Evolutionary conservation across 2,797 vertebrate species (phyloP).

Genomic region (Lophius americanus): DNA sequence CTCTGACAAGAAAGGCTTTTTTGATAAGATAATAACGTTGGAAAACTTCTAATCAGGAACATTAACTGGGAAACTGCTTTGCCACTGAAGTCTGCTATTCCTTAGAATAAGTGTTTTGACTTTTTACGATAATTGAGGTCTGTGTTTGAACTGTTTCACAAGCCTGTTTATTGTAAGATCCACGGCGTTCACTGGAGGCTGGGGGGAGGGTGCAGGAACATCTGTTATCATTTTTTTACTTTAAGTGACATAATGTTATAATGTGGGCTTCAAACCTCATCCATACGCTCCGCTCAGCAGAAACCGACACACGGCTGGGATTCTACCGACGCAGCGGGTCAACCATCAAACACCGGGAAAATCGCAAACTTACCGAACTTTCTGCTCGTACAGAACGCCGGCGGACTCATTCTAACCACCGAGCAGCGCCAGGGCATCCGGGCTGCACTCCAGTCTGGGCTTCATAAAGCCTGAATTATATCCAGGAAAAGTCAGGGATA

Average conservation of each 20-base stretch:
- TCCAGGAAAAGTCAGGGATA: no score
- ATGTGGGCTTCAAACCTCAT: constrained; percentile 50
- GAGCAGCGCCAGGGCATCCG: constrained; percentile 20
- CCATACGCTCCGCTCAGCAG: constrained; percentile 47
- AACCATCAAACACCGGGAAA: constrained; percentile 73
- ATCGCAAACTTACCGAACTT: constrained; percentile 44
- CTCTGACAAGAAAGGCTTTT: constrained; percentile 39
- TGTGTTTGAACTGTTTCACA: constrained; percentile 28
- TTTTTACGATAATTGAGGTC: constrained; percentile 1
- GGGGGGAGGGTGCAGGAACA: constrained; percentile 48
- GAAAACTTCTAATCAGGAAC: constrained; percentile 28
- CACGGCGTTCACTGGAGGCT: constrained; percentile 10
- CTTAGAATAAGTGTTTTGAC: constrained; percentile 26
- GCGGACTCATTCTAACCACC: neutral
- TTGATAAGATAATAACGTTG: constrained; percentile 33
- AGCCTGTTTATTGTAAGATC: constrained; percentile 30
- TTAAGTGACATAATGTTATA: constrained; percentile 71
- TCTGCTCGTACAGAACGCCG: no score
- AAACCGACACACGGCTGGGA: constrained; percentile 61
- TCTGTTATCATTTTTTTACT: constrained; percentile 73
- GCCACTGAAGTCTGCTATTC: constrained; percentile 21
- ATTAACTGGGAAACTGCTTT: constrained; percentile 12
- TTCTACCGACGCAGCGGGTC: constrained; percentile 69
- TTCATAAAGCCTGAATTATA: constrained; percentile 41
- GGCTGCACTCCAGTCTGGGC: constrained; percentile 32